Evolutionary conservation across 2,113 vertebrate species (phyloP), one percentile per base, ranked within the genome.

Genomic region (Fregetta grallaria): DNA sequence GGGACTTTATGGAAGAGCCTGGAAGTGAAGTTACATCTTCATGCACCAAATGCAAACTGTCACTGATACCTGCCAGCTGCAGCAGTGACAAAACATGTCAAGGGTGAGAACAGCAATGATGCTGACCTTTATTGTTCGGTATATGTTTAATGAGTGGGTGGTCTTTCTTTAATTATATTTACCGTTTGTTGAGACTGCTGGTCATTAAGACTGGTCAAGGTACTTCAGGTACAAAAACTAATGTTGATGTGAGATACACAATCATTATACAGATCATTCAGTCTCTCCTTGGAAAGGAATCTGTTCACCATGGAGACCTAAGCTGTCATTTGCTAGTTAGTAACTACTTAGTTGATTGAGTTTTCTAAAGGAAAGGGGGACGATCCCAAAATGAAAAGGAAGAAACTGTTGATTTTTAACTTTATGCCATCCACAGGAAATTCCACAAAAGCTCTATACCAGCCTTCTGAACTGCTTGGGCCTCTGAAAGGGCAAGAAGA

Each of bases 51-150:
- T 11, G 10, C 32, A 79, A 62, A 32, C 11, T 36, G 38, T 40
- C 71, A 52, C 53, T 16, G 16, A 26, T 26, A 73, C 17, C 42
- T 40, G 23, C n/a, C 59, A 88, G 75, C n/a, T 53, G 59, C 59
- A 88, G 66, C 0, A 0, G 14, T 34, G 29, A 49, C 34, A 62
- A 83, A 88, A 76, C 47, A 20, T 1, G 0, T 32, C 6, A 71
- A 47, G 23, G 22, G 3, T 40, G 55, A 87, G 17, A 18, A 78
- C 13, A 90, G 10, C 55, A 55, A 27, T n/a, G 23, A 50, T 49
- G 22, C 9, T 70, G 56, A 34, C 16, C 45, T 61, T 47, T 85
- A 58, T n/a, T 76, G 40, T 49, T 68, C 1, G 0, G 47, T n/a
- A 26, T 9, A 47, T 11, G 13, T 66, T 89, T 86, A 70, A 76